Evolutionary conservation across 2,113 vertebrate species (phyloP).

Genomic region (Hippolais icterina): DNA sequence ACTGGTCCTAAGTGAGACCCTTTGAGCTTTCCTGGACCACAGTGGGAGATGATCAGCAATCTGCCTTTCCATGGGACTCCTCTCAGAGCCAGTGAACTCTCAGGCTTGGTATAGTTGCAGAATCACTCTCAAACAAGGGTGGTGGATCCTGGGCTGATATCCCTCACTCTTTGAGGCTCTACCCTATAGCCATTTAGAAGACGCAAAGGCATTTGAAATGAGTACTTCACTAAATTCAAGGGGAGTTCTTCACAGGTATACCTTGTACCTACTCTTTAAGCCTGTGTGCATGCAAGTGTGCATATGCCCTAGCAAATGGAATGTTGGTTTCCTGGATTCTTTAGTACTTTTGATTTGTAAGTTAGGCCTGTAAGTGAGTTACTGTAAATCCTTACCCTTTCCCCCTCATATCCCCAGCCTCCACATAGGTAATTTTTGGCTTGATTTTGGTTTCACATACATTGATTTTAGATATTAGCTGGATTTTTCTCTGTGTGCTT

Average conservation of each 20-base stretch:
- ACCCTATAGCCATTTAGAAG: not conserved
- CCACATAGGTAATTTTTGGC: fast-evolving
- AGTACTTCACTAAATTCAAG: not conserved
- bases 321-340: not conserved
- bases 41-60: not conserved
- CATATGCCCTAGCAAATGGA: not conserved
- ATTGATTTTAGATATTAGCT: not conserved
- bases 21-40: not conserved
- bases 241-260: not conserved
- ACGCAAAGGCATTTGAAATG: not conserved
- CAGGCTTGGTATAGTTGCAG: not conserved
- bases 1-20: not conserved
- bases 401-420: fast-evolving
- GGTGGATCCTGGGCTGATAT: no score
- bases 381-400: not conserved
- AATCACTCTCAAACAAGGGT: not conserved
- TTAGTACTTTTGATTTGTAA: not conserved
- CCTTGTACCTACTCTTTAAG: not conserved
- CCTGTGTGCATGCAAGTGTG: not conserved
- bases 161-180: fast-evolving
- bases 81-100: not conserved
- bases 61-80: not conserved
- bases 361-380: not conserved
- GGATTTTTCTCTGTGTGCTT: not conserved
- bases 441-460: not conserved